Evolutionary conservation across 2,888 invertebrate species (phyloP).

Genomic region (Acheta domesticus): DNA sequence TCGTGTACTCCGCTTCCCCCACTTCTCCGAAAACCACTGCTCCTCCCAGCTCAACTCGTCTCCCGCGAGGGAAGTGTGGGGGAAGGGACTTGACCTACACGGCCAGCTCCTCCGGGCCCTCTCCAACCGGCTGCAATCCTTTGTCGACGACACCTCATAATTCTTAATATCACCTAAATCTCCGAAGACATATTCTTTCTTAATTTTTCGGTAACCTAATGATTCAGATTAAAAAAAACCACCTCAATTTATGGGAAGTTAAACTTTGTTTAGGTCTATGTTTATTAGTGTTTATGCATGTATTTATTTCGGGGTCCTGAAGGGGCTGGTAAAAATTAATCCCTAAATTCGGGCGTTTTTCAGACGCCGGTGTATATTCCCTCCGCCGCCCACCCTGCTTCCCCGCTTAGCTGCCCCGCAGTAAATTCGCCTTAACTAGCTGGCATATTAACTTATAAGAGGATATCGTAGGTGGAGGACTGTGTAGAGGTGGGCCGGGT

Average conservation of each 20-base stretch:
- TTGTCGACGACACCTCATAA: background rate
- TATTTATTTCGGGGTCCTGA: background rate
- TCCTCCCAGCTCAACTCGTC: too few relatives aligned
- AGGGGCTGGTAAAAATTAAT: conserved; percentile 5
- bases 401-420: background rate
- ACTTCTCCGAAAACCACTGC: too few relatives aligned
- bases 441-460: conserved; percentile 9
- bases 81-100: too few relatives aligned
- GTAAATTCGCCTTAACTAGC: conserved; percentile 18
- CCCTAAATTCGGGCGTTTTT: conserved; percentile 18
- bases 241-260: conserved; percentile 18
- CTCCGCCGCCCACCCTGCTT: background rate
- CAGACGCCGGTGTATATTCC: background rate
- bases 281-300: conserved; percentile 18
- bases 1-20: too few relatives aligned
- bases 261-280: background rate
- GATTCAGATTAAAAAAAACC: background rate
- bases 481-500: background rate
- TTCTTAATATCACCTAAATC: background rate
- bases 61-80: too few relatives aligned
- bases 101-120: background rate
- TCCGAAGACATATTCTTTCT: conserved; percentile 9
- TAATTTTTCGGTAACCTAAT: background rate
- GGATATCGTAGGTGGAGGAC: conserved; percentile 1
- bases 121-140: background rate